These are phyloP conservation scores for Mixornis gularis DNA, from an alignment of 2,113 vertebrate genomes.

Conservation along the genomic window DNA sequence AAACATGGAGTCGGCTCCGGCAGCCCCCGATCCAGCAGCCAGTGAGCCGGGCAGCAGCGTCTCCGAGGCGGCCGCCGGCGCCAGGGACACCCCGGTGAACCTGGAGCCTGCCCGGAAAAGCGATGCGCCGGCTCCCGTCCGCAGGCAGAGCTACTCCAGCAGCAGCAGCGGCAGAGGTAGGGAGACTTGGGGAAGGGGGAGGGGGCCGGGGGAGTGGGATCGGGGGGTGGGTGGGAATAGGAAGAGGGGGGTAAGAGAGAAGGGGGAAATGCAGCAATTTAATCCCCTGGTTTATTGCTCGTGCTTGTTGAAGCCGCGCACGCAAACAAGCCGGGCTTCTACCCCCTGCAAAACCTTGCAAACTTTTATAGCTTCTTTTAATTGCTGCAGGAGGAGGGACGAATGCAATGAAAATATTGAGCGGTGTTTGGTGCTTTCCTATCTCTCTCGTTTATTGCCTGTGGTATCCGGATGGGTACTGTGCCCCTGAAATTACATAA, in stretches of 20 bases:
- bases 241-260: slow-evolving; percentile 35
- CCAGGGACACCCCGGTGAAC: no score
- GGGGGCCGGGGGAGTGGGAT: no score
- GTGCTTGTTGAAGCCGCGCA: neutral
- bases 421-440: neutral
- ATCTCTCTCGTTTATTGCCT: neutral
- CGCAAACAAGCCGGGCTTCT: neutral
- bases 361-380: slow-evolving; percentile 73
- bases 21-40: no score
- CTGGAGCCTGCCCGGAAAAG: no score
- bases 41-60: no score
- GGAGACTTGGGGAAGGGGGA: no score
- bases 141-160: no score
- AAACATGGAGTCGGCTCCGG: no score
- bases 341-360: slow-evolving; percentile 67
- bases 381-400: slow-evolving; percentile 60
- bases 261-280: slow-evolving; percentile 36
- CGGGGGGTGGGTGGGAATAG: slow-evolving; percentile 19
- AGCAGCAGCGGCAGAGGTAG: no score
- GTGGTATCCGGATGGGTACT: slow-evolving; percentile 13
- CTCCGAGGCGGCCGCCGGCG: no score
- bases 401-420: neutral
- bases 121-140: no score
- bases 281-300: neutral
- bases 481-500: slow-evolving; percentile 61